Conservation (phyloP, 2,888 invertebrate species). For the Drosophila melanosoma region DNA sequence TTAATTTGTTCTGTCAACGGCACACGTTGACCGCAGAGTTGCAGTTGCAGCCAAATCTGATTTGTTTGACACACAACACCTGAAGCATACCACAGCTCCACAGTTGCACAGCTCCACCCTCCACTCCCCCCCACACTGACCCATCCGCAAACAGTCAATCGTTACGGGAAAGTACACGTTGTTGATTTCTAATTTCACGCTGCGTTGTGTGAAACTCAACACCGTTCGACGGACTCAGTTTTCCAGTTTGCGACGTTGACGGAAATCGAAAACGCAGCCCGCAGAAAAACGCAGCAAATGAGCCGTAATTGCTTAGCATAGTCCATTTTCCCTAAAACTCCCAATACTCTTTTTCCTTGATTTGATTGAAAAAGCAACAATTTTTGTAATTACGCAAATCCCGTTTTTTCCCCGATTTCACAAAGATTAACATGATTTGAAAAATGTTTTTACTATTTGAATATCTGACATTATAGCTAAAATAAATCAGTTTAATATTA, state of each 20-base stretch:
- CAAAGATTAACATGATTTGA: neutral
- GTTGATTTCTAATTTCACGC: slow-evolving; percentile 82
- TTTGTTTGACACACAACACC: slow-evolving; percentile 62
- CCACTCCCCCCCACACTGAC: neutral
- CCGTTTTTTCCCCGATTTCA: neutral
- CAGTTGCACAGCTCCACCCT: neutral
- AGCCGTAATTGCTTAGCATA: slow-evolving; percentile 48
- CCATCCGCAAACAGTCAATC: slow-evolving; percentile 14
- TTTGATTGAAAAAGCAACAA: slow-evolving; percentile 2
- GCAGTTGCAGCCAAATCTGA: slow-evolving; percentile 52
- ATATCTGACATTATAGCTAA: neutral
- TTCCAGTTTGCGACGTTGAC: slow-evolving; percentile 17
- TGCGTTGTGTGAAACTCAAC: slow-evolving; percentile 81
- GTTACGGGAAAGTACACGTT: slow-evolving; percentile 58
- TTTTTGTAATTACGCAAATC: neutral
- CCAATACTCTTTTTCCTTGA: neutral
- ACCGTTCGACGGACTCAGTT: slow-evolving; percentile 54
- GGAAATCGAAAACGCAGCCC: slow-evolving; percentile 59
- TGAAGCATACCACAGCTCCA: slow-evolving; percentile 45
- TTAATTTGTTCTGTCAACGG: slow-evolving; percentile 82
- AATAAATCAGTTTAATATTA: neutral
- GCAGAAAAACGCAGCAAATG: slow-evolving; percentile 76
- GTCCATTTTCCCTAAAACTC: neutral
- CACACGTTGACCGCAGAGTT: slow-evolving; percentile 63
- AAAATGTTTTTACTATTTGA: neutral